A percentile compares a stretch with the other conserved stretches of the same genome.
Conservation (phyloP, 2,113 vertebrate species). For the Nothobranchius furzeri region DNA sequence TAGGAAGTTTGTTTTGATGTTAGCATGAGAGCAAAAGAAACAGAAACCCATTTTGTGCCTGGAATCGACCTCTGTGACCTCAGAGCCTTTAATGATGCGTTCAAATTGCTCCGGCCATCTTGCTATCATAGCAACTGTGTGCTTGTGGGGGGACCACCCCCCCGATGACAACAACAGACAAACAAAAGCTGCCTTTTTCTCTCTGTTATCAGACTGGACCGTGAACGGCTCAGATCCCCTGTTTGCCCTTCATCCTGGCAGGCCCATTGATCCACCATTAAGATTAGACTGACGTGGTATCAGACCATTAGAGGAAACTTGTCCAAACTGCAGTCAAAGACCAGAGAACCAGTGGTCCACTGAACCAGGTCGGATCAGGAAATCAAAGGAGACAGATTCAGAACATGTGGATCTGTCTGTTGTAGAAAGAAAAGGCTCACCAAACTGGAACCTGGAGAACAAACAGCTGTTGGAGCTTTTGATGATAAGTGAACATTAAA, state of each 20-base stretch:
- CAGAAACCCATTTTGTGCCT: too few relatives aligned
- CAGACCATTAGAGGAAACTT: conserved; percentile 37
- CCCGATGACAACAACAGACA: too few relatives aligned
- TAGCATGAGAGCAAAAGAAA: too few relatives aligned
- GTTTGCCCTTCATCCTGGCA: conserved; percentile 65
- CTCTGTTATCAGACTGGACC: conserved; percentile 72
- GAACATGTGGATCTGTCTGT: conserved; percentile 37
- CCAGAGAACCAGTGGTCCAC: conserved; percentile 29
- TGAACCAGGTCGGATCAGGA: conserved; percentile 33
- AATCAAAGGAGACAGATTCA: conserved; percentile 57
- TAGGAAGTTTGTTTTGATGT: too few relatives aligned
- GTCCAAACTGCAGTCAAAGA: not conserved
- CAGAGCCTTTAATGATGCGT: too few relatives aligned
- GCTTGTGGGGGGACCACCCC: conserved; percentile 21
- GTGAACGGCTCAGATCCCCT: conserved; percentile 57
- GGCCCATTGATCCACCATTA: conserved; percentile 63
- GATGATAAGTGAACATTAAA: too few relatives aligned
- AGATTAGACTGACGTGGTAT: conserved; percentile 66
- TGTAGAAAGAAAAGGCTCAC: too few relatives aligned
- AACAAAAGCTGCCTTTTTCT: conserved; percentile 71
- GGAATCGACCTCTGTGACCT: too few relatives aligned
- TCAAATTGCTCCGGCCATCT: conserved; percentile 19
- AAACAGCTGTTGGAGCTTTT: too few relatives aligned
- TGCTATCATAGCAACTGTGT: conserved; percentile 80
- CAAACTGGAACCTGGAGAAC: too few relatives aligned